Evolutionary conservation across 1,140 invertebrate species (phyloP), one percentile per base, ranked within the genome.

Genomic region (Pseudomyrmex flavicornis): DNA sequence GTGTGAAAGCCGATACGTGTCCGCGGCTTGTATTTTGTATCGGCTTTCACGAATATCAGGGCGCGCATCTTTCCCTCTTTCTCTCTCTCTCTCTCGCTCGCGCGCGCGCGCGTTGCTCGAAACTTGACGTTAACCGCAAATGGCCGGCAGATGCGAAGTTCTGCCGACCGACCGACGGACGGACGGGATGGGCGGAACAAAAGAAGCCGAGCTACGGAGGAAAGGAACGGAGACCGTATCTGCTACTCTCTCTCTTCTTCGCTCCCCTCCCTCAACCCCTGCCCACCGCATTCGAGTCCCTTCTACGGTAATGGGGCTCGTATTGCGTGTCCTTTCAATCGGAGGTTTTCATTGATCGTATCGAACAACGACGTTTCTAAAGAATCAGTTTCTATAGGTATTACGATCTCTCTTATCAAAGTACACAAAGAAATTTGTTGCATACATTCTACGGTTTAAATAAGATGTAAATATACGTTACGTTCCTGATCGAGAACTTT

Each of bases 1-100:
- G 63, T 65, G 85, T 65, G 85, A 82, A 87, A 87, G 58, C 84
- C 85, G 85, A 87, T 85, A 86, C 68, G 50, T 58, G 59, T 74
- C 69, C 62, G 54, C 26, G 61, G 73, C 22, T 70, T 62, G 68
- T 63, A 73, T 79, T 86, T 80, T 84, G 74, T 85, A 85, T 79
- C 82, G 83, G 76, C 76, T 88, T 88, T 85, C 85, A 76, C 65
- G 86, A 58, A 86, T 85, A 82, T 77, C 73, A 52, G 54, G 8
- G 59, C 63, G 52, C n/a, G 35, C 35, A 7, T 35, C 35, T 35
- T 7, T 35, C 59, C 74, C 56, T 35, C 59, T 26, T 3, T 26
- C 26, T 26, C 3, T 26, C 2, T 26, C 26, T 26, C 2, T 26
- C 26, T 26, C 2, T 26, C 26, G 4, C 26, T 26, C 2, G 0